A percentile compares a stretch with the other conserved stretches of the same genome.
Conservation (phyloP, 2,888 invertebrate genomes). For the Aelia acuminata region DNA sequence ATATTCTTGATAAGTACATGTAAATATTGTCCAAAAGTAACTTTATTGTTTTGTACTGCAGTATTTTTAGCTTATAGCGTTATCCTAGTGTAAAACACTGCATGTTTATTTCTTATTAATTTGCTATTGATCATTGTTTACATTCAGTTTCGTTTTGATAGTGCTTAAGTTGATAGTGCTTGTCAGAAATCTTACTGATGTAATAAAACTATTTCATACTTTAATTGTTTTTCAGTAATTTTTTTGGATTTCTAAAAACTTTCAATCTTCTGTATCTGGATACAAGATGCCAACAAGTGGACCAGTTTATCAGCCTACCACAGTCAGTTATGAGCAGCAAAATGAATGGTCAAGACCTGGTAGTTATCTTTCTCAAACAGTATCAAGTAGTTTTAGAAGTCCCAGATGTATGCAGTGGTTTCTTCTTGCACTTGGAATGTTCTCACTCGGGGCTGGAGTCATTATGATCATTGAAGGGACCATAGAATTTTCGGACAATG, state of each 20-base stretch:
- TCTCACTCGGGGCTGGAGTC: slow-evolving; percentile 68
- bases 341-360: slow-evolving; percentile 68
- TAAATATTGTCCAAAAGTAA: background rate
- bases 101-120: slow-evolving; percentile 27
- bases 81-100: background rate
- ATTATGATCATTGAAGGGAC: slow-evolving; percentile 66
- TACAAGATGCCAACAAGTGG: slow-evolving; percentile 76
- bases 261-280: background rate
- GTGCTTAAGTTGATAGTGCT: background rate
- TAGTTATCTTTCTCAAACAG: slow-evolving; percentile 67
- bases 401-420: slow-evolving; percentile 68
- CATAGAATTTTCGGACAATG: slow-evolving; percentile 70
- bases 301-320: slow-evolving; percentile 84
- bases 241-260: background rate
- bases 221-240: background rate
- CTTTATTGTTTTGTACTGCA: background rate
- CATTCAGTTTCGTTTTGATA: background rate
- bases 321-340: slow-evolving; percentile 79
- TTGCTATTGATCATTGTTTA: slow-evolving; percentile 36
- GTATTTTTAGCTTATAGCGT: background rate
- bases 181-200: background rate
- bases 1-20: background rate
- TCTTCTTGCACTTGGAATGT: slow-evolving; percentile 67
- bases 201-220: background rate
- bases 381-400: slow-evolving; percentile 64